Base-by-base conservation (phyloP, 2,797 vertebrate genomes). In the Sebastes elongatus region DNA sequence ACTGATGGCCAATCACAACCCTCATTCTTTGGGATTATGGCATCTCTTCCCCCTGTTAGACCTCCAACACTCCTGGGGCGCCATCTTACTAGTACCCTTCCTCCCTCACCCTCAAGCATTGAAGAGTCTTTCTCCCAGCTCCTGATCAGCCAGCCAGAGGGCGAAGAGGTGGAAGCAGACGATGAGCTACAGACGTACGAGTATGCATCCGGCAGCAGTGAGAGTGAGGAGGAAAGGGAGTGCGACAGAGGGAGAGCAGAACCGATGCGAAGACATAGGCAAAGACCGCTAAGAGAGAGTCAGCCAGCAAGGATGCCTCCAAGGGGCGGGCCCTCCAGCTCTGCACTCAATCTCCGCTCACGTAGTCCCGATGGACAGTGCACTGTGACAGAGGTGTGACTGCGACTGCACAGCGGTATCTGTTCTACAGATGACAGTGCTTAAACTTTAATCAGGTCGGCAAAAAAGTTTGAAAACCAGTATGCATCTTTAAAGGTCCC, bases 301-400 rank as follows among this genome's bases (percentile, higher is more conserved):
- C 97, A 96, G 93, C 86, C 91, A 2, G 96, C 97, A 71, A 96
- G 96, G 87, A 88, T 95, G 85, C 92, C 94, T 83, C 95, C 96
- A 27, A 94, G 96, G 28, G 95, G 93, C 0, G 95, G 95, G 62
- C 87, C 94, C 28, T 94, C 92, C 61, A 92, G 74, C 67, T 82
- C 86, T 6, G 93, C 86, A 72, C 83, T 88, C 64, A 94, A 84
- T 6, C 94, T 96, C 63, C 96, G 97, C 83, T 97, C 98, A 61
- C 96, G 97, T 70, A 96, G 97, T 93, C 98, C 98, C 7, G 98
- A 99, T 73, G 98, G 98, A 93, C 98, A 99, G 95, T 99, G 97
- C 92, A 98, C 97, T 32, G 95, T 98, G 88, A 98, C 97, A 72
- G 97, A 99, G 89, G 97, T 99, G 91, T 99, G 96, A 97, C 91